These are phyloP conservation scores for Tricholauxania praeusta DNA, from an alignment of 2,888 invertebrate genomes.

Conservation along the genomic window DNA sequence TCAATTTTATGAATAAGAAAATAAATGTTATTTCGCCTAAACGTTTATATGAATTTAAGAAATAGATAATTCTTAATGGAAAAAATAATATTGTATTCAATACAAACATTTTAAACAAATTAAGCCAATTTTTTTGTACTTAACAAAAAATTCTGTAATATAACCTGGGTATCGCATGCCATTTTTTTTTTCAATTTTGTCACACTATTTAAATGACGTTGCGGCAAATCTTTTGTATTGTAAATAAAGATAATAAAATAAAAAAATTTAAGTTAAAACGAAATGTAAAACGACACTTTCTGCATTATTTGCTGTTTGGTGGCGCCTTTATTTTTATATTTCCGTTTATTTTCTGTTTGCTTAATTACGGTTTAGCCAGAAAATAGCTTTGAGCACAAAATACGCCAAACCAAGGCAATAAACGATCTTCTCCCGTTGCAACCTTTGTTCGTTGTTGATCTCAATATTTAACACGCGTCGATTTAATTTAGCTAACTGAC, in stretches of 20 bases:
- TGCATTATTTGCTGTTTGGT: slow-evolving; percentile 15
- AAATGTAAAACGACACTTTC: slow-evolving; percentile 35
- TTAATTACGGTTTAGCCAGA: slow-evolving; percentile 80
- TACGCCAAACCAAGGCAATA: slow-evolving; percentile 88
- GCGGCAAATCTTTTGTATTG: too few species aligned
- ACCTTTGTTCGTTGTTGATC: slow-evolving; percentile 84
- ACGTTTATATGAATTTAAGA: too few species aligned
- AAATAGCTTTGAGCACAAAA: slow-evolving; percentile 85
- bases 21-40: too few species aligned
- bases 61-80: too few species aligned
- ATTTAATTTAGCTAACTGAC: slow-evolving; percentile 89
- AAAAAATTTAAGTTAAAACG: slow-evolving; percentile 1
- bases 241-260: neutral
- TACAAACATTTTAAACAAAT: neutral
- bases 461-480: slow-evolving; percentile 89
- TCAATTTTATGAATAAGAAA: too few species aligned
- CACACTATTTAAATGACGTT: too few species aligned
- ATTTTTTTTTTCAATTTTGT: too few species aligned
- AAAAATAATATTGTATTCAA: neutral
- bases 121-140: neutral
- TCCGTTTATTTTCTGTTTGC: slow-evolving; percentile 5
- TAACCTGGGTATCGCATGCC: too few species aligned
- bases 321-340: neutral
- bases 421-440: slow-evolving; percentile 88
- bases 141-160: neutral